These are phyloP conservation scores for Pteruthius melanotis DNA, from an alignment of 2,113 vertebrate species.

Conservation along the genomic window DNA sequence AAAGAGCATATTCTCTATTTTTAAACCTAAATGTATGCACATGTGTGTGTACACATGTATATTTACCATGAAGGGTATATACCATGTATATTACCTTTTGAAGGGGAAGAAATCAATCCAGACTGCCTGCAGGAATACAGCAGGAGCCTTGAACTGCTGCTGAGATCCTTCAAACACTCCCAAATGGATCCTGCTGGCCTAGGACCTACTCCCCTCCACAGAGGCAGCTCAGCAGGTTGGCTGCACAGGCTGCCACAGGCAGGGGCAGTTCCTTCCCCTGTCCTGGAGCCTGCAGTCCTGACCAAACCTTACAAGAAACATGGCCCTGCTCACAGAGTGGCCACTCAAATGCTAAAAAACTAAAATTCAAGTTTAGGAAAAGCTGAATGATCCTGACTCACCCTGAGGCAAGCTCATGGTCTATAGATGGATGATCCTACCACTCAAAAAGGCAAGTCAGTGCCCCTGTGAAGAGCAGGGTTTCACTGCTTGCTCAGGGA, in stretches of 20 bases:
- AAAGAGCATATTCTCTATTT: background rate
- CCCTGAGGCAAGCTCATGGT: background rate
- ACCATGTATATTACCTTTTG: too few relatives aligned
- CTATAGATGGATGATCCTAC: background rate
- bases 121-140: background rate
- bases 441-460: background rate
- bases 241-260: background rate
- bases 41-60: rapidly evolving
- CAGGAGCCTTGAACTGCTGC: background rate
- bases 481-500: too few relatives aligned
- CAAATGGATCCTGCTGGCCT: rapidly evolving
- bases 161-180: background rate
- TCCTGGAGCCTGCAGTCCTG: background rate
- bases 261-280: background rate
- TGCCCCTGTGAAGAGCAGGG: background rate
- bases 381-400: background rate
- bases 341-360: background rate
- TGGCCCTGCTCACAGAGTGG: background rate
- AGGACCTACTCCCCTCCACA: rapidly evolving
- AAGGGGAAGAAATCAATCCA: background rate
- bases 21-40: background rate
- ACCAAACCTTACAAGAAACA: background rate
- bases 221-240: background rate
- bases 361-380: background rate
- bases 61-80: too few relatives aligned